phyloP scores from a whole-genome alignment of 2,797 vertebrate genomes.

The Myoxocephalus aenaeus region DNA sequence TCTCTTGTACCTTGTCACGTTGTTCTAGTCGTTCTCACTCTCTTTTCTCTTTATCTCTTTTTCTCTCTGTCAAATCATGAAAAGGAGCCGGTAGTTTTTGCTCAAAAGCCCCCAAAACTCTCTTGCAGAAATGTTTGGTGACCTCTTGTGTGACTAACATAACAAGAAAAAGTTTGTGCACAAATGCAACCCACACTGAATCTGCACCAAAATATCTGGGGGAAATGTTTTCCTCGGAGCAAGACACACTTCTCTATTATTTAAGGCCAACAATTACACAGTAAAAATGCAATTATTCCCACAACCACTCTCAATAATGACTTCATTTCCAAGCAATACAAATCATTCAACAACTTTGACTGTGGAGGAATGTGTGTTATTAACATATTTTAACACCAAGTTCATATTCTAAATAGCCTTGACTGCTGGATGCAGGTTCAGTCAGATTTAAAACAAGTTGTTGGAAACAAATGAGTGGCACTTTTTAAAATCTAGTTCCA shows the following conservation, averaged over 20 bases:
- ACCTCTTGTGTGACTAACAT: not conserved
- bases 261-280: constrained; percentile 13
- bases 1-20: not conserved
- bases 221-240: constrained; percentile 5
- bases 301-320: constrained; percentile 8
- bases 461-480: not conserved
- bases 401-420: constrained; percentile 7
- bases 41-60: not conserved
- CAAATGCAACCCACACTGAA: not conserved
- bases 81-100: not conserved
- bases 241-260: constrained; percentile 13
- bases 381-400: constrained; percentile 11
- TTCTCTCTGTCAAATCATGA: constrained; percentile 2
- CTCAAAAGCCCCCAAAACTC: not conserved
- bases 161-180: not conserved
- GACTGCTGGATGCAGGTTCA: not conserved
- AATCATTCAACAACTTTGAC: not conserved
- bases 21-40: not conserved
- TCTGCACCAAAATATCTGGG: not conserved
- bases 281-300: constrained; percentile 8
- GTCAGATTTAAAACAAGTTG: constrained; percentile 2
- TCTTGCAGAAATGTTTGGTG: constrained; percentile 1
- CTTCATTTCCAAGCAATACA: constrained; percentile 13
- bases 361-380: constrained; percentile 12
- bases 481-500: not conserved